Conservation (phyloP, 2,888 invertebrate species). For the Thecocarcelia acutangulata region DNA sequence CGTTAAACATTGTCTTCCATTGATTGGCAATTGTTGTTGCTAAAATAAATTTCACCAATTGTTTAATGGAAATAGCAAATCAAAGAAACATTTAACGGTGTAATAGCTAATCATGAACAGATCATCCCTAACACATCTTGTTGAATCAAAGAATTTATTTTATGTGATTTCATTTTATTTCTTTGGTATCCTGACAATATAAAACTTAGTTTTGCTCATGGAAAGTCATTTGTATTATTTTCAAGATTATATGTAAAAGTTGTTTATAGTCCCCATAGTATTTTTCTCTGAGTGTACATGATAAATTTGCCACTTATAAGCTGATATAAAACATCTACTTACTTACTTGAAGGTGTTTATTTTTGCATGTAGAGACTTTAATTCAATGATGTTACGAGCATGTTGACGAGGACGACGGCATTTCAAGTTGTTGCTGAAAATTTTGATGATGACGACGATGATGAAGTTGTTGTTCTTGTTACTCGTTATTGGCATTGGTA, state of each 20-base stretch:
- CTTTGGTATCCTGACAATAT: too few species aligned
- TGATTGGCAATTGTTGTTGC: too few species aligned
- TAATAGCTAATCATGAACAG: too few species aligned
- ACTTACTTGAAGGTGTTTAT: conserved; percentile 64
- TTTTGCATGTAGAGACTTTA: conserved; percentile 65
- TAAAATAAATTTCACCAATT: too few species aligned
- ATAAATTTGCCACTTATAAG: conserved; percentile 26
- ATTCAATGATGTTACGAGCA: conserved; percentile 62
- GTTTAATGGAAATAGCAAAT: too few species aligned
- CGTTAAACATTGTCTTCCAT: too few species aligned
- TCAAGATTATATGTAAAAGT: not conserved
- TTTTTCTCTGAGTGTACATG: conserved; percentile 14
- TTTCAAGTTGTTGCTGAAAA: conserved; percentile 26
- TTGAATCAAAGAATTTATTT: too few species aligned
- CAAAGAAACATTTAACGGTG: too few species aligned
- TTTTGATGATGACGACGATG: conserved; percentile 23
- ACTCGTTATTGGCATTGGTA: conserved; percentile 43
- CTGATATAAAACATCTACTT: conserved; percentile 39
- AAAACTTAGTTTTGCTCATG: too few species aligned
- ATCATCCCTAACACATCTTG: too few species aligned
- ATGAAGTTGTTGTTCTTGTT: conserved; percentile 27
- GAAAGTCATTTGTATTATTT: too few species aligned
- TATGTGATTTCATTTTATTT: too few species aligned
- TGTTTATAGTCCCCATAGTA: not conserved
- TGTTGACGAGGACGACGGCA: conserved; percentile 24